Conservation (phyloP, 2,797 vertebrate species). For the Dicrostonyx torquatus region DNA sequence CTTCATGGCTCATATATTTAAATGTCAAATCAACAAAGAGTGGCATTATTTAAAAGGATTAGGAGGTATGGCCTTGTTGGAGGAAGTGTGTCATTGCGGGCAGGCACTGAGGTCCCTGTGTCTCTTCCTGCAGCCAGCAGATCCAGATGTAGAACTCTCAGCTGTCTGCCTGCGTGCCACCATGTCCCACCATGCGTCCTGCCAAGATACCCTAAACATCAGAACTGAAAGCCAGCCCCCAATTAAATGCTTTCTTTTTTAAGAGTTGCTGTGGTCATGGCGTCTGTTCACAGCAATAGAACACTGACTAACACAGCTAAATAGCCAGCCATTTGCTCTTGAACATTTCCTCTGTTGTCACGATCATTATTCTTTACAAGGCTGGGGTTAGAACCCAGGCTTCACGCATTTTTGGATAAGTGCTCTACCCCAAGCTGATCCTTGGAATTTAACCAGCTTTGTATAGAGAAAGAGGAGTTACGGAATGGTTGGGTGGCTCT, state of each 20-base stretch:
- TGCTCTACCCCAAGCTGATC: background rate
- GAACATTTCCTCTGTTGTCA: background rate
- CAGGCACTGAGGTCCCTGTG: background rate
- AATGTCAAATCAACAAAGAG: background rate
- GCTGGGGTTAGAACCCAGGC: background rate
- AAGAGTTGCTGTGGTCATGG: background rate
- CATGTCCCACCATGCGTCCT: no score
- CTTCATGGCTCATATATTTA: background rate
- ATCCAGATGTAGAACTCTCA: background rate
- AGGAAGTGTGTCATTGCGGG: background rate
- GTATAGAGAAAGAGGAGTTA: background rate
- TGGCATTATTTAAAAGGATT: background rate
- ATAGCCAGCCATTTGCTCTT: constrained; percentile 31
- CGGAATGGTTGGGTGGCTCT: background rate
- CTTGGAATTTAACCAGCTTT: background rate
- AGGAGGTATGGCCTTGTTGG: background rate
- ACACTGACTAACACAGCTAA: constrained; percentile 22
- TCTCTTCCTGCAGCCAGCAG: background rate
- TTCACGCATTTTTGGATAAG: background rate
- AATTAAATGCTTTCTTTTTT: background rate
- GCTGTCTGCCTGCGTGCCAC: no score
- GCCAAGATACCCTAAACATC: background rate
- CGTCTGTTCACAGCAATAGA: background rate
- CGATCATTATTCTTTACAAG: background rate
- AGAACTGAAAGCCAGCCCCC: background rate